Conservation (phyloP, 2,113 vertebrate genomes). For the Oostethus manadensis region DNA sequence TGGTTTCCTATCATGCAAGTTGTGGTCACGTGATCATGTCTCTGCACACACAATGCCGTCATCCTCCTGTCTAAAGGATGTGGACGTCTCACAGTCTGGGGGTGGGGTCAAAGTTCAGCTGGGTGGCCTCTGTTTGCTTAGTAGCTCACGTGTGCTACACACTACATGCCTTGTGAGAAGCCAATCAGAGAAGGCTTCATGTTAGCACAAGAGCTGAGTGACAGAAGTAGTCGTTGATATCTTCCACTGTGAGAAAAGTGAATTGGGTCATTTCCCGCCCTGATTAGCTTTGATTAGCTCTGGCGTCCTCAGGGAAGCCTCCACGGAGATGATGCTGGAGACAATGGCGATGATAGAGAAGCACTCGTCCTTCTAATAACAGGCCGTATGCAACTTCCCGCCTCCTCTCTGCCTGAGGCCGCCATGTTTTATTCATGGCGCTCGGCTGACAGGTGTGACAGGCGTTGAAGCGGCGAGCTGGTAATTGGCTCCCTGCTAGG, state of each 20-base stretch:
- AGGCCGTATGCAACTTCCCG: constrained; percentile 55
- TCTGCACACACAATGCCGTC: too few relatives aligned
- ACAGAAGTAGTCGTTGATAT: constrained; percentile 43
- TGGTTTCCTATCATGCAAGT: too few relatives aligned
- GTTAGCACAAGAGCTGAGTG: neutral
- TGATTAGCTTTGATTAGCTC: constrained; percentile 59
- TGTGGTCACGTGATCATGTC: too few relatives aligned
- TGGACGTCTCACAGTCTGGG: too few relatives aligned
- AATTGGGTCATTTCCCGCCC: constrained; percentile 60
- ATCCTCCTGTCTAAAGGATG: too few relatives aligned
- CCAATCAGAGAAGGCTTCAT: too few relatives aligned
- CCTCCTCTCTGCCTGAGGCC: constrained; percentile 34
- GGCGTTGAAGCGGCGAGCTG: constrained; percentile 30
- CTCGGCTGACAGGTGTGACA: constrained; percentile 53
- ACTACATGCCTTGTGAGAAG: too few relatives aligned
- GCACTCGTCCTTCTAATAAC: constrained; percentile 51
- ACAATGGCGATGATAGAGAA: neutral
- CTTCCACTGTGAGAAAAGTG: constrained; percentile 49
- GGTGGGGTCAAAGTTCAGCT: too few relatives aligned
- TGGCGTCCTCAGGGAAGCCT: constrained; percentile 10
- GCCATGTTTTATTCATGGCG: constrained; percentile 62
- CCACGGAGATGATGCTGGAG: too few relatives aligned
- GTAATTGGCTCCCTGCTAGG: too few relatives aligned
- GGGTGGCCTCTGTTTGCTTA: too few relatives aligned
- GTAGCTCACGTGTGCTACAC: too few relatives aligned